Evolutionary conservation across 2,888 invertebrate genomes (phyloP).

Genomic region (Chrysolina oricalcia): DNA sequence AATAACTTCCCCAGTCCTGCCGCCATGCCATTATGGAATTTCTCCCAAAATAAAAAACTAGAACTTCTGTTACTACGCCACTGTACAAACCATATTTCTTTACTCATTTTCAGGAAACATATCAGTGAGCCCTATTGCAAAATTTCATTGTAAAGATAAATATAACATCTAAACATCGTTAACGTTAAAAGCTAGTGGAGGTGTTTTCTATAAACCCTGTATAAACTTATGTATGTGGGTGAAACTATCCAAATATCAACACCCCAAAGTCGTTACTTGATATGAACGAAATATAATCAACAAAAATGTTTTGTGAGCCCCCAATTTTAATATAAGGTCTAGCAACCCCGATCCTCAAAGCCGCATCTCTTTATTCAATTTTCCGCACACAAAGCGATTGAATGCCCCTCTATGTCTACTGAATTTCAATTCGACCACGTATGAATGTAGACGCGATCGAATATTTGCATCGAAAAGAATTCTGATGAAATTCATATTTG

Average conservation of each 20-base stretch:
- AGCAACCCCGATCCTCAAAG: slow-evolving; percentile 5
- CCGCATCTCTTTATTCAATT: slow-evolving; percentile 13
- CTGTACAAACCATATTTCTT: too few relatives aligned
- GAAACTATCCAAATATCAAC: not conserved
- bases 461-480: slow-evolving; percentile 18
- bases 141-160: too few relatives aligned
- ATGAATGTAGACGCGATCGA: slow-evolving; percentile 24
- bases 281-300: slow-evolving; percentile 12
- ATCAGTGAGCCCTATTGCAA: too few relatives aligned
- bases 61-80: too few relatives aligned
- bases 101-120: too few relatives aligned
- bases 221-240: too few relatives aligned
- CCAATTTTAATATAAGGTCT: slow-evolving; percentile 26
- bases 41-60: too few relatives aligned
- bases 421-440: slow-evolving; percentile 21
- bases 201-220: too few relatives aligned
- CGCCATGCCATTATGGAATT: too few relatives aligned
- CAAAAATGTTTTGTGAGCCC: not conserved
- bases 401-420: not conserved
- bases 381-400: slow-evolving; percentile 24
- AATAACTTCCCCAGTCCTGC: too few relatives aligned
- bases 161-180: too few relatives aligned
- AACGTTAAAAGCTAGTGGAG: too few relatives aligned
- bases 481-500: slow-evolving; percentile 14
- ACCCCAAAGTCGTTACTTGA: not conserved